Evolutionary conservation across 2,888 invertebrate species (phyloP), one percentile per base, ranked within the genome.

Genomic region (Syritta pipiens): DNA sequence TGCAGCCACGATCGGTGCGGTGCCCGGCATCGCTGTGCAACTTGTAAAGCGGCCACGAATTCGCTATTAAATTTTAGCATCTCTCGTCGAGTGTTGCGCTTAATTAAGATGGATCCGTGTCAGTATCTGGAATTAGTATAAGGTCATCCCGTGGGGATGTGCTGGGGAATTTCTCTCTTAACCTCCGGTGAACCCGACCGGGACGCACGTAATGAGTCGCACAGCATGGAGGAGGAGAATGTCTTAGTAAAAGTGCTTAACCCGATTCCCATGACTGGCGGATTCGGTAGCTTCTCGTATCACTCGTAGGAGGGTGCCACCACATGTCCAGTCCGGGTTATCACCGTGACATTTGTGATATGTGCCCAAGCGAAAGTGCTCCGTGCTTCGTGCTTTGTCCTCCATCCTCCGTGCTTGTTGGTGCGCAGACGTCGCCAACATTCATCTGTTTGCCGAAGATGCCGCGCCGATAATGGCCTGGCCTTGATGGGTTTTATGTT

Each of bases 221-320:
- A 42, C 55, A 35, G 46, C 55, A 68, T 40, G 63, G 35, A 46
- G n/a, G 19, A 22, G 30, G 17, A 14, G 12, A 4, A 4, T 10
- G 4, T 63, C 48, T 40, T 83, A 85, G 84, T 86, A 87, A 86
- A 85, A 87, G 86, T 87, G 86, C 87, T 87, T 87, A 87, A 85
- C 87, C 87, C 85, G 86, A 84, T 87, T 87, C 87, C 86, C 87
- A 86, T 84, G 85, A 82, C 10, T 19, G 17, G 4, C n/a, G 14
- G 35, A 10, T 6, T 32, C 74, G 30, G 59, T 49, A 60, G 57
- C 59, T 37, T 6, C n/a, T n/a, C n/a, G n/a, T n/a, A 0, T n/a
- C 17, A 9, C 28, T 51, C 9, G 44, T 48, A 35, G 59, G 48
- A 32, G 59, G 60, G 24, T 14, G 20, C 6, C 17, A 28, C 69